Evolutionary conservation across 2,797 vertebrate species (phyloP), one percentile per base, ranked within the genome.

Genomic region (Lepilemur septentrionalis): DNA sequence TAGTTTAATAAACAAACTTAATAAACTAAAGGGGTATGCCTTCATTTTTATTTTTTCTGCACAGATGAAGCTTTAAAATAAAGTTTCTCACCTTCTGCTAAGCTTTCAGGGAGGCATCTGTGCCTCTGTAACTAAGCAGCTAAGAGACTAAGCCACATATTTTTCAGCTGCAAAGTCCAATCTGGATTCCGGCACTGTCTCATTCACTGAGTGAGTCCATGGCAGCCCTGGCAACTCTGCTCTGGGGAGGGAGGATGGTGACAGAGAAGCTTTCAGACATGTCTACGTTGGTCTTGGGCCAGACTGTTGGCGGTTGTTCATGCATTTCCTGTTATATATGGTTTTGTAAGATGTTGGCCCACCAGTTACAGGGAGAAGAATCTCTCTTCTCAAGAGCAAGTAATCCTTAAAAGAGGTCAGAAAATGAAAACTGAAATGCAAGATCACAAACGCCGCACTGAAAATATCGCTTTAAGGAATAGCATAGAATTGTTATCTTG

Each of bases 1-100:
- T 59, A 78, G 65, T 65, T 96, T 67, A 83, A 87, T 90, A 90
- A 94, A 96, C 55, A 57, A 83, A 83, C 59, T 55, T 23, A 73
- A 79, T 90, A 91, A 91, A 91, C 59, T 48, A 52, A 43, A 88
- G 18, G 12, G 32, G 14, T 59, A 50, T 38, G 35, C 2, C 73
- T 90, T 87, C 28, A 61, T 76, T 84, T 87, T 90, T 5, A 15
- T 48, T 72, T 75, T 79, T 63, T 41, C 55, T 82, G 48, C 41
- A 92, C 89, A 94, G 89, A 87, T 70, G 95, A 96, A 89, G 55
- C 41, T 91, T 97, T 85, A 70, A 95, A 94, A 96, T 93, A 89
- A 93, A 91, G 70, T 65, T 91, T 96, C 25, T 76, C 84, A 92
- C 93, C 94, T 91, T 95, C 91, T 94, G 94, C 80, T 92, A 89